Evolutionary conservation across 2,888 invertebrate species (phyloP), one percentile per base, ranked within the genome.

Genomic region (Megamerina dolium): DNA sequence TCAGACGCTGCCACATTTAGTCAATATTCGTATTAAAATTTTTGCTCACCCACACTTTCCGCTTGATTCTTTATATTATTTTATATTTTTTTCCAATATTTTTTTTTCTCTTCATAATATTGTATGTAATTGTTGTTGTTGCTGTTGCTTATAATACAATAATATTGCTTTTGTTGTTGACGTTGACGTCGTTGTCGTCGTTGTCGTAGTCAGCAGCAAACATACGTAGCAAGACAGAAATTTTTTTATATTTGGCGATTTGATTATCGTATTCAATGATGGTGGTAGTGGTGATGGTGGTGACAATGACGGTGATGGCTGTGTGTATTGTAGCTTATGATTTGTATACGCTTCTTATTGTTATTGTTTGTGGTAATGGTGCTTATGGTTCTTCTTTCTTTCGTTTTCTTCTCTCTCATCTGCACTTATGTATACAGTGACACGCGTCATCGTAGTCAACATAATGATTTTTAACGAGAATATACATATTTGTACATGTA

Each of bases 41-140:
- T n/a, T n/a, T 38, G 29, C 32, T 38, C 43, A 39, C 43, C 43
- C 43, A 43, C 43, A 30, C 38, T 43, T 29, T 30, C 29, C 34
- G 38, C 20, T 37, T 16, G n/a, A 9, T 27, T 12, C 13, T 16
- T 5, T 12, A 12, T 26, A 10, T 10, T 17, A 18, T 14, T 12
- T 19, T 37, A 20, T 29, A 16, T 26, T 21, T n/a, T 21, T 32
- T 14, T 5, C 9, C 32, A 13, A 12, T 12, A 30, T 30, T 12
- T 20, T 19, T 38, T 8, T 30, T 30, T 30, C 31, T 38, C 14
- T 14, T 21, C 16, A 21, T 14, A 19, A 12, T 4, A n/a, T 30
- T 20, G 14, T 29, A 19, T 34, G 19, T 34, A 20, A 14, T 17
- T 17, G 14, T 8, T 19, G n/a, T 21, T 32, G 23, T 40, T 31